phyloP scores from a whole-genome alignment of 2,113 vertebrate genomes.

The Ictalurus punctatus region DNA sequence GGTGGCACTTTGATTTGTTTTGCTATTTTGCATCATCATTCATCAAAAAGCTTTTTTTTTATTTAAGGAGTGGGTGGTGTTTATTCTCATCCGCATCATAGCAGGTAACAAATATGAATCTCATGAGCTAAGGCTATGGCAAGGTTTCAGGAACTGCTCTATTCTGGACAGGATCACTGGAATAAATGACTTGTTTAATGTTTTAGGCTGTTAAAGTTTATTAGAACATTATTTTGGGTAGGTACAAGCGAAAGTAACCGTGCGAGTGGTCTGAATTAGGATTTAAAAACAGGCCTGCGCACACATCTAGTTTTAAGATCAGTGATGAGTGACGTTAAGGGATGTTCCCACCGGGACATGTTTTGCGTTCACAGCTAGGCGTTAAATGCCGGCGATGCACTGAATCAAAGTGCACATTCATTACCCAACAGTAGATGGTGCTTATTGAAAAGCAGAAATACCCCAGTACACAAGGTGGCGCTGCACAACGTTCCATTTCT shows the following conservation, averaged over 20 bases:
- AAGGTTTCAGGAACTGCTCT: not conserved
- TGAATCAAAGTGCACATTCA: too few species aligned
- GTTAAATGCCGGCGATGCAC: too few species aligned
- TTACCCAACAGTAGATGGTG: too few species aligned
- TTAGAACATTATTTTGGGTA: not conserved
- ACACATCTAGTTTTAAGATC: not conserved
- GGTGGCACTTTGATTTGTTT: not conserved
- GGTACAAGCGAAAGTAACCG: not conserved
- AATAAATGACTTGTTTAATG: not conserved
- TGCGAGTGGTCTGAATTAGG: not conserved
- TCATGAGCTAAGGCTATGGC: not conserved
- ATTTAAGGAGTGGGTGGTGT: not conserved
- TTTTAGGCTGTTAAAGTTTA: not conserved
- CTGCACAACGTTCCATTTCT: too few species aligned
- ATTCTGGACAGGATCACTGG: not conserved
- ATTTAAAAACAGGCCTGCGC: not conserved
- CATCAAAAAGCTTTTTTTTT: not conserved
- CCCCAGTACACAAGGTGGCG: too few species aligned
- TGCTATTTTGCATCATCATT: too few species aligned
- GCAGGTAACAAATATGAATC: not conserved
- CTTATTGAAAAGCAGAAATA: too few species aligned
- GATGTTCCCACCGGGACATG: too few species aligned
- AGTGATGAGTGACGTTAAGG: not conserved
- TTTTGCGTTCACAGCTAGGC: too few species aligned
- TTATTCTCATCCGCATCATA: not conserved